A percentile compares a stretch with the other conserved stretches of the same genome.
Evolutionary conservation across 2,113 vertebrate species (phyloP).

Genomic region (Porphyrio hochstetteri): DNA sequence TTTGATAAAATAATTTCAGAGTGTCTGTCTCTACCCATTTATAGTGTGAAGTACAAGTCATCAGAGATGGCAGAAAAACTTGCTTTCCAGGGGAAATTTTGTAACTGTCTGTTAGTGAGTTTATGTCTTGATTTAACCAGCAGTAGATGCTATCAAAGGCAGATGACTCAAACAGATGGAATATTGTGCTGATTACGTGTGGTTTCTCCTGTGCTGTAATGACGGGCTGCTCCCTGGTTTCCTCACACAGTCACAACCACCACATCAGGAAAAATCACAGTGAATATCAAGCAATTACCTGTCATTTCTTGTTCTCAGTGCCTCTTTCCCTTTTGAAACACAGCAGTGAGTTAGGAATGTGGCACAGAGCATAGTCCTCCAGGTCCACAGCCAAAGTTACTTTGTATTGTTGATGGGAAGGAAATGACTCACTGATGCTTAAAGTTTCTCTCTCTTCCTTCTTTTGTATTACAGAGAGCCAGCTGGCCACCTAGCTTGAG

Average conservation of each 20-base stretch:
- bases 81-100: constrained; percentile 24
- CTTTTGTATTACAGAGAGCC: constrained; percentile 19
- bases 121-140: constrained; percentile 1
- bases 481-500: background rate
- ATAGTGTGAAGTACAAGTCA: background rate
- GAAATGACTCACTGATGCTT: constrained; percentile 20
- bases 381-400: background rate
- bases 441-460: constrained; percentile 30
- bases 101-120: background rate
- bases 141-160: background rate
- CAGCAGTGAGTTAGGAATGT: background rate
- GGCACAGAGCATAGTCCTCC: background rate
- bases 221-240: background rate
- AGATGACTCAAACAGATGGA: constrained; percentile 20
- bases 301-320: background rate
- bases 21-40: background rate
- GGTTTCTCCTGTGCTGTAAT: background rate
- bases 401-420: background rate
- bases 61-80: background rate
- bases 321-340: background rate
- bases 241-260: background rate
- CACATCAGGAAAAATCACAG: background rate
- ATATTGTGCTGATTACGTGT: background rate
- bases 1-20: background rate
- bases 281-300: background rate